These are phyloP conservation scores for Triplophysa yarkandensis DNA, from an alignment of 2,797 vertebrate species.

Conservation along the genomic window DNA sequence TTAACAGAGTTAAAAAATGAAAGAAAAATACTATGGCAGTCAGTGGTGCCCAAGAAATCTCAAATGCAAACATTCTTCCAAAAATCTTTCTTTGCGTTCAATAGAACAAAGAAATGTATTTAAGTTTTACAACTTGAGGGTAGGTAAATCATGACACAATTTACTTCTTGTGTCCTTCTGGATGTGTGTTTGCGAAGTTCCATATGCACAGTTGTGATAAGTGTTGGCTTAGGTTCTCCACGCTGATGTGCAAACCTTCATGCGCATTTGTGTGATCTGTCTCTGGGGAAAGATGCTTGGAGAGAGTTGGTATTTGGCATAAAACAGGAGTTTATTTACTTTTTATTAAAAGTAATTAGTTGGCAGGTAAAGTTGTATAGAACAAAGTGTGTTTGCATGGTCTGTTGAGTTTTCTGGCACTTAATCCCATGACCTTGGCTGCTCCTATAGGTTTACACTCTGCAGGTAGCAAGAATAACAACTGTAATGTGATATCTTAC, in stretches of 20 bases:
- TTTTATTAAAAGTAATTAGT: conserved; percentile 2
- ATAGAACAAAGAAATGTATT: too few species aligned
- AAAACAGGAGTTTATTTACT: background rate
- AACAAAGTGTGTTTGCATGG: background rate
- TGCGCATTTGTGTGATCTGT: background rate
- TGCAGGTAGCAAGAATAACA: background rate
- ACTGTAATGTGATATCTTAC: background rate
- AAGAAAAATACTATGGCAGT: too few species aligned
- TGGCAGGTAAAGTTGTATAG: background rate
- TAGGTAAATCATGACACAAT: too few species aligned
- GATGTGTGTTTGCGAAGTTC: background rate
- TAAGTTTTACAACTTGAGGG: too few species aligned
- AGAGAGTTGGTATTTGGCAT: background rate
- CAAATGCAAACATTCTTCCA: too few species aligned
- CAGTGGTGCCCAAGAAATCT: too few species aligned
- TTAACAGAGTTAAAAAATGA: too few species aligned
- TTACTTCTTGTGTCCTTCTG: too few species aligned
- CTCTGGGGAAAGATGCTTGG: background rate
- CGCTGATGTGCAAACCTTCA: background rate
- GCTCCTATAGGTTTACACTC: background rate
- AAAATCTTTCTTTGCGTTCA: too few species aligned
- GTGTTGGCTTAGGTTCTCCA: background rate
- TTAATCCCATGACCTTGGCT: background rate
- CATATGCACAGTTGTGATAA: background rate
- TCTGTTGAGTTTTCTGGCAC: background rate